These are phyloP conservation scores for Dasyurus viverrinus DNA, from an alignment of 2,113 vertebrate species.

Conservation along the genomic window DNA sequence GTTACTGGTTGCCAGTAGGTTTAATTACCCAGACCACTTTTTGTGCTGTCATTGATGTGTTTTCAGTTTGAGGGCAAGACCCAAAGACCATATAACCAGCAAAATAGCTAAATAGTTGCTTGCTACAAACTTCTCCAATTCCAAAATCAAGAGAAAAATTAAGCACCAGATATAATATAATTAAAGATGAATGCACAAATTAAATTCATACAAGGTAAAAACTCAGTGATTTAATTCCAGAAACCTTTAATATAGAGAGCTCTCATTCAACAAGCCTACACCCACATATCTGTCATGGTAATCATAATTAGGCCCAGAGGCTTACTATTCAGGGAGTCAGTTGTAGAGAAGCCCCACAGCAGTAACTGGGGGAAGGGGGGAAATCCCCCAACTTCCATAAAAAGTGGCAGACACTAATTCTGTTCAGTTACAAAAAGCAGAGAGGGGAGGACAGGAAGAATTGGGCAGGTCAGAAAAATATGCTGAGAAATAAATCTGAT, in stretches of 20 bases:
- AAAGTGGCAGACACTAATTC: background rate
- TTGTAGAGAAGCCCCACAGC: background rate
- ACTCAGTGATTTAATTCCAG: background rate
- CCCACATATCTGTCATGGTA: background rate
- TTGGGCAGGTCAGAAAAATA: background rate
- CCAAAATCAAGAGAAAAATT: background rate
- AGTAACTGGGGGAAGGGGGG: background rate
- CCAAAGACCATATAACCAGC: background rate
- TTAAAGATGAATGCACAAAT: background rate
- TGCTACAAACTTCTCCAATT: background rate
- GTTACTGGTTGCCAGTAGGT: background rate
- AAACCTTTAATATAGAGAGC: background rate
- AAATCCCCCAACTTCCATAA: background rate
- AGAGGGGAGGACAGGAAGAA: background rate
- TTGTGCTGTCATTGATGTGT: background rate
- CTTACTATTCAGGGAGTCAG: background rate
- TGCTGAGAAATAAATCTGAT: background rate
- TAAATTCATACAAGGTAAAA: background rate
- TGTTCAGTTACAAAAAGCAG: background rate
- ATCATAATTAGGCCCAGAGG: background rate
- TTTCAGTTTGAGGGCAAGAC: background rate
- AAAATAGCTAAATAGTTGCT: background rate
- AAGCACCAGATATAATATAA: background rate
- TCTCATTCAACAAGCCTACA: background rate
- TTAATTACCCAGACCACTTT: background rate